Evolutionary conservation across 1,140 invertebrate genomes (phyloP).

Genomic region (Drosophila biarmipes): DNA sequence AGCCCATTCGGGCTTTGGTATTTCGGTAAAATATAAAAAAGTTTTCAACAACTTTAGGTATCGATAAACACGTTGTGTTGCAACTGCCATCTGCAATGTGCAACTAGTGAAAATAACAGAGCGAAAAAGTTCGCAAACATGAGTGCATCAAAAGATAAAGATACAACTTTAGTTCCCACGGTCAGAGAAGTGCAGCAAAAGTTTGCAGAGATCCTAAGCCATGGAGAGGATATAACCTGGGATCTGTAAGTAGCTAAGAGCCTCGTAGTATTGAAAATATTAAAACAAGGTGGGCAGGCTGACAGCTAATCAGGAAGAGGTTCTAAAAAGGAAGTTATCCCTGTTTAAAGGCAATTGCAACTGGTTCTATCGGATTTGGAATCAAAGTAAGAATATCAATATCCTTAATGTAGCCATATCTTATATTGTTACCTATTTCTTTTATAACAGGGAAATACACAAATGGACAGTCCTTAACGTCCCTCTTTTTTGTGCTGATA

Average conservation of each 20-base stretch:
- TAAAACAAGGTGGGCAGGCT: background rate
- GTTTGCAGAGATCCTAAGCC: conserved; percentile 26
- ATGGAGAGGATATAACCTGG: conserved; percentile 27
- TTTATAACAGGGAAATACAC: conserved; percentile 1
- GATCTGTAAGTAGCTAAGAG: conserved; percentile 12
- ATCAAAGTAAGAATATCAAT: too few species aligned
- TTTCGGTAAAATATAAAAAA: background rate
- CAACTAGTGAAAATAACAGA: background rate
- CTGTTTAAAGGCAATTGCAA: too few species aligned
- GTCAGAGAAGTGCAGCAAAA: conserved; percentile 30
- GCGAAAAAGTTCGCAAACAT: background rate
- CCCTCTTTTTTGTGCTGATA: conserved; percentile 27
- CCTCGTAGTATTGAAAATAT: too few species aligned
- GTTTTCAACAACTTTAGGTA: background rate
- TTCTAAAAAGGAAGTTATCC: conserved; percentile 4
- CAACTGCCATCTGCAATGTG: background rate
- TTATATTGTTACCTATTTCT: background rate
- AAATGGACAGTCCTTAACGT: conserved; percentile 15
- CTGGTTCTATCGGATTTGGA: too few species aligned
- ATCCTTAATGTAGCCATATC: too few species aligned
- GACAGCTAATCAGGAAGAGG: background rate
- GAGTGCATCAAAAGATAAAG: background rate
- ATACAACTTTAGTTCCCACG: background rate
- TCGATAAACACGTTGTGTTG: background rate
- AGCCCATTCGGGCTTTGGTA: background rate